A percentile compares a stretch with the other conserved stretches of the same genome.
phyloP scores from a whole-genome alignment of 1,140 invertebrate species.

The Cyclina sinensis region DNA sequence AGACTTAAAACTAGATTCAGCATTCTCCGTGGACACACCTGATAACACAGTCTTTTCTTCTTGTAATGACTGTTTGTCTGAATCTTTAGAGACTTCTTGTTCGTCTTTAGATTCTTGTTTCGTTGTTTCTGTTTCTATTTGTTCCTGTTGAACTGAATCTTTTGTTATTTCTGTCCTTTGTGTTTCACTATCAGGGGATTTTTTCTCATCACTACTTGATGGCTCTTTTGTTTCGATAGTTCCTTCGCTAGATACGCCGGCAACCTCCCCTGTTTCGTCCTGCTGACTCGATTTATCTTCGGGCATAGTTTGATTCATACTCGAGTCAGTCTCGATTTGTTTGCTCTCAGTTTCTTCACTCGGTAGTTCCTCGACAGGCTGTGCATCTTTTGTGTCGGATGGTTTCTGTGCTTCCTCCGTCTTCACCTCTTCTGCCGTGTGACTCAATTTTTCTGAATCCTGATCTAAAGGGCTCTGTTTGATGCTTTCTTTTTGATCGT shows the following conservation, averaged over 20 bases:
- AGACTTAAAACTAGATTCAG: background rate
- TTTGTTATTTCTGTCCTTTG: background rate
- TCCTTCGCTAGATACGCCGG: background rate
- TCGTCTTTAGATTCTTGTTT: background rate
- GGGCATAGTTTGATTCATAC: constrained; percentile 82
- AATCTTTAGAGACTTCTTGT: background rate
- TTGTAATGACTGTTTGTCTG: background rate
- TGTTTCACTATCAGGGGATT: background rate
- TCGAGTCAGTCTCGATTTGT: constrained; percentile 78
- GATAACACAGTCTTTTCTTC: background rate
- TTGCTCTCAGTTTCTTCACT: background rate
- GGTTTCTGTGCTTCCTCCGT: constrained; percentile 14
- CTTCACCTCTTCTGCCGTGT: background rate
- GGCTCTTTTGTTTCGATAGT: background rate
- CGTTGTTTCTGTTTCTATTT: background rate
- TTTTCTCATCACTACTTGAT: too few relatives aligned
- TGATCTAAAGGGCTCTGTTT: constrained; percentile 41
- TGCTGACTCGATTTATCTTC: constrained; percentile 73
- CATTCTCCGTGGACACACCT: background rate
- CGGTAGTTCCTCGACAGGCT: constrained; percentile 24
- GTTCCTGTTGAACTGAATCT: background rate
- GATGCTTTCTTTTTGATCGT: background rate
- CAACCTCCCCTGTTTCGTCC: constrained; percentile 48
- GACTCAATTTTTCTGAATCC: background rate
- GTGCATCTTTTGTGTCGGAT: constrained; percentile 40